These are phyloP conservation scores for Sebastes vulpes DNA, from an alignment of 2,797 vertebrate genomes.

Conservation along the genomic window DNA sequence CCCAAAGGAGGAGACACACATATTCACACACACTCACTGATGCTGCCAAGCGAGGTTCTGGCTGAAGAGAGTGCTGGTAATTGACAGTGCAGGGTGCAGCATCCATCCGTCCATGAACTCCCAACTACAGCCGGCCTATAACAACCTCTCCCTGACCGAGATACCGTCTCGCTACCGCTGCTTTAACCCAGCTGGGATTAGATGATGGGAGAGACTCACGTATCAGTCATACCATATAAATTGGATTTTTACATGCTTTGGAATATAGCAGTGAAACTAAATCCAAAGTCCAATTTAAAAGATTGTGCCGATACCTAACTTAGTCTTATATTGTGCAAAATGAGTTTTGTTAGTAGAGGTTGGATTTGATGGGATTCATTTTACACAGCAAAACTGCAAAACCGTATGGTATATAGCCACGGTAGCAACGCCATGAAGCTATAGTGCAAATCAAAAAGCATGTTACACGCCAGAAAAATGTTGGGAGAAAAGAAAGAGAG, in stretches of 20 bases:
- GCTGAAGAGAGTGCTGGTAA: slow-evolving; percentile 31
- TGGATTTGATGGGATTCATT: background rate
- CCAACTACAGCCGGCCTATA: slow-evolving; percentile 10
- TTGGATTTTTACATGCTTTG: background rate
- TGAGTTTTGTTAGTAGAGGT: background rate
- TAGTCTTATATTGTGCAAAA: background rate
- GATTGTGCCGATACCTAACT: too few species aligned
- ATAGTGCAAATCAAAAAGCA: background rate
- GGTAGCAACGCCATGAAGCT: background rate
- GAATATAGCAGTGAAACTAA: background rate
- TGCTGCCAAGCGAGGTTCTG: slow-evolving; percentile 29
- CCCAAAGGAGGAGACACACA: slow-evolving; percentile 19
- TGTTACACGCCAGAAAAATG: too few species aligned
- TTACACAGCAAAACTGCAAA: background rate
- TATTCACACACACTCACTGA: background rate
- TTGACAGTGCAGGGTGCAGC: slow-evolving; percentile 39
- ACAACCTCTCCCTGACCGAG: background rate
- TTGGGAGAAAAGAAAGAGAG: background rate
- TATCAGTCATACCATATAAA: background rate
- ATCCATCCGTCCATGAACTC: slow-evolving; percentile 19
- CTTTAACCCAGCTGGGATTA: background rate
- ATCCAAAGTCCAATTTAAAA: background rate
- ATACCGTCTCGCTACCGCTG: background rate
- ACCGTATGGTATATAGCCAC: background rate
- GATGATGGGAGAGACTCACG: background rate